These are phyloP conservation scores for Platycheirus rosarum DNA, from an alignment of 2,888 invertebrate genomes.

Conservation along the genomic window DNA sequence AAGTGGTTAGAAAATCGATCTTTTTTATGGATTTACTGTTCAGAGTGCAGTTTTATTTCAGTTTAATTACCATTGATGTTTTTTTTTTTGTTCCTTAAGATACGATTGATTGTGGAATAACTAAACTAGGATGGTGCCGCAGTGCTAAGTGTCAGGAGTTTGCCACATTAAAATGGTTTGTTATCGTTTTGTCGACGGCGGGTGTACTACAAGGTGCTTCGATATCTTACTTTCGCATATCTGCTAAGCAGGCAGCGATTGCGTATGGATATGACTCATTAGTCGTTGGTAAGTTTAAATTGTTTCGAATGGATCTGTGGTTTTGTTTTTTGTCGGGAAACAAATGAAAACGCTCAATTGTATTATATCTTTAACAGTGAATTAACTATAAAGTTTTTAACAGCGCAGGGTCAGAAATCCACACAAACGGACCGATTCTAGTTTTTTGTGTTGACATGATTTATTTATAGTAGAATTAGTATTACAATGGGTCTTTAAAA, in stretches of 20 bases:
- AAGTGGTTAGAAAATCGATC: slow-evolving; percentile 73
- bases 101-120: slow-evolving; percentile 84
- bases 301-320: not conserved
- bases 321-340: slow-evolving; percentile 9
- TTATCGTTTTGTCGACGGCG: slow-evolving; percentile 80
- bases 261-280: slow-evolving; percentile 82
- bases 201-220: slow-evolving; percentile 83
- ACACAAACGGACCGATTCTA: no score
- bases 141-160: slow-evolving; percentile 82
- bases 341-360: no score
- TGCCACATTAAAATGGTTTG: slow-evolving; percentile 83
- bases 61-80: not conserved
- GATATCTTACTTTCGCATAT: slow-evolving; percentile 83
- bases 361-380: no score
- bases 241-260: slow-evolving; percentile 83
- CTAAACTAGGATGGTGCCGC: slow-evolving; percentile 82
- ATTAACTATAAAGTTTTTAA: no score
- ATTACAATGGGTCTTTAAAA: no score
- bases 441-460: no score
- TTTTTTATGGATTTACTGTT: not conserved
- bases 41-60: not conserved
- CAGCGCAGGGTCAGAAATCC: no score
- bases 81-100: slow-evolving; percentile 76
- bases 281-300: slow-evolving; percentile 82
- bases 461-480: no score